These are phyloP conservation scores for Microctonus hyperodae DNA, from an alignment of 2,888 invertebrate genomes.

Conservation along the genomic window DNA sequence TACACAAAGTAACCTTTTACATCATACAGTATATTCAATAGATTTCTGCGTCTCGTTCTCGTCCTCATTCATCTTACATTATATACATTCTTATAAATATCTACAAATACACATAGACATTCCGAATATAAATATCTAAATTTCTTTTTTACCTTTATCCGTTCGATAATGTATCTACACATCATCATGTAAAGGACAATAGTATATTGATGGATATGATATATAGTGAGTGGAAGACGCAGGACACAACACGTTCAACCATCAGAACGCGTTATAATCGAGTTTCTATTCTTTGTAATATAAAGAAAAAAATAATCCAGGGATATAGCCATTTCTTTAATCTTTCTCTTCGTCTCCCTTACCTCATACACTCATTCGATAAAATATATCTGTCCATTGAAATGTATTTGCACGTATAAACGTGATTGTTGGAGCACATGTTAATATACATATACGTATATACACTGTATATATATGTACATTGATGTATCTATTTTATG, in stretches of 20 bases:
- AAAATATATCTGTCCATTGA: background rate
- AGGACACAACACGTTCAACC: background rate
- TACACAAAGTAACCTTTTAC: background rate
- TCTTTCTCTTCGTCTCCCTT: background rate
- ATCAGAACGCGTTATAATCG: background rate
- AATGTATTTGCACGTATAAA: slow-evolving; percentile 11
- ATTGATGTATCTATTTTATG: slow-evolving; percentile 5
- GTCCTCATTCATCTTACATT: slow-evolving; percentile 22
- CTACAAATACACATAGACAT: too few species aligned
- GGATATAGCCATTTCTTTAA: background rate
- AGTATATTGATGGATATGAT: background rate
- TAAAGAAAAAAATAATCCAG: background rate
- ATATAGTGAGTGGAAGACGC: background rate
- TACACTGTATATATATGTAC: too few species aligned
- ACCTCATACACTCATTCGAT: too few species aligned
- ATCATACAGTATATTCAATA: slow-evolving; percentile 24
- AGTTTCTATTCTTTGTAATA: background rate
- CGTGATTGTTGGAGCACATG: slow-evolving; percentile 30
- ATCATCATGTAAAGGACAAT: slow-evolving; percentile 2
- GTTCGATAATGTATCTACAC: too few species aligned
- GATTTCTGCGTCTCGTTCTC: slow-evolving; percentile 25
- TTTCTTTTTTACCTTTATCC: slow-evolving; percentile 5
- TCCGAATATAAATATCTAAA: too few species aligned
- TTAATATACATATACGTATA: too few species aligned
- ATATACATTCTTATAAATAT: slow-evolving; percentile 8